Evolutionary conservation across 2,113 vertebrate species (phyloP), one percentile per base, ranked within the genome.

Genomic region (Ancistrus triradiatus): DNA sequence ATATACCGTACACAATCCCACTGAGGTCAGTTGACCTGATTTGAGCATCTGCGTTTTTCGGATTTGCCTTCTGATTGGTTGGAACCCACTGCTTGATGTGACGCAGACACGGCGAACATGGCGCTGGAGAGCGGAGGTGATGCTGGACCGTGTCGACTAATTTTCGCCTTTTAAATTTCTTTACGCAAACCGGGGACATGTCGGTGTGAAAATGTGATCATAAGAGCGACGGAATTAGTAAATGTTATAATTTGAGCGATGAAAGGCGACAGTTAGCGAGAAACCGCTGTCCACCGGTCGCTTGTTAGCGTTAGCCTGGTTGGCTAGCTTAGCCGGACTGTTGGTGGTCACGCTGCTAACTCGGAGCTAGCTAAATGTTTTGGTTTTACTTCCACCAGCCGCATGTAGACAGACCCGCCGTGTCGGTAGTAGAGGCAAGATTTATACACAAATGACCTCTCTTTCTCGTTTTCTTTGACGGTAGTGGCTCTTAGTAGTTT

Each of bases 101-200:
- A 81, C 67, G 73, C 79, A 27, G 57, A 25, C 64, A 56, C 72
- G 72, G 70, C 43, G 14, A 89, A 87, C 80, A 90, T 90, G 87
- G 86, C 88, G 87, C 79, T 81, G 55, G 56, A 72, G 71, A 61
- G 53, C 70, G 78, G 62, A 79, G 77, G 60, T 59, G 78, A 76
- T 80, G 80, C 74, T 62, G 78, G 74, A 75, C 56, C 80, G 74
- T 80, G 75, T 50, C 48, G 47, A 60, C 61, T 70, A 57, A 37
- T 28, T 42, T 8, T n/a, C 24, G 4, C 66, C 48, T 27, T 19
- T 59, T 75, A 63, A 63, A 72, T 68, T 24, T 37, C 63, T 75
- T 28, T 44, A 63, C 46, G 62, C 10, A 13, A 60, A 24, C 46
- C 10, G 42, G 35, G 5, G 10, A 19, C 44, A 25, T 8, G 10